phyloP scores from a whole-genome alignment of 1,140 invertebrate species.

The Scaptomyza montana region DNA sequence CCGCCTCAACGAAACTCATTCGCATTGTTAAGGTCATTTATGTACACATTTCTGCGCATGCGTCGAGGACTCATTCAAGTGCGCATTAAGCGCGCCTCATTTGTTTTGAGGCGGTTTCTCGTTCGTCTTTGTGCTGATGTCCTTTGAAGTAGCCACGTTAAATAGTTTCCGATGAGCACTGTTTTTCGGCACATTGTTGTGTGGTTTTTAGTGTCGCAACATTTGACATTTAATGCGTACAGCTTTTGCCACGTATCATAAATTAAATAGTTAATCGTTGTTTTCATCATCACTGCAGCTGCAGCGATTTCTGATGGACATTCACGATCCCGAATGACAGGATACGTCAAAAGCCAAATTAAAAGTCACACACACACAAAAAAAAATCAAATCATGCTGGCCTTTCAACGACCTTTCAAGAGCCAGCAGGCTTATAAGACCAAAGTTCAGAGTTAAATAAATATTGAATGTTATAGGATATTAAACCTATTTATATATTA shows the following conservation, averaged over 20 bases:
- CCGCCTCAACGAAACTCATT: neutral
- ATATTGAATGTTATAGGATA: no score
- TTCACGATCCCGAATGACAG: conserved; percentile 3
- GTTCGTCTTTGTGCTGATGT: conserved; percentile 25
- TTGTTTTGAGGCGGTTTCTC: conserved; percentile 26
- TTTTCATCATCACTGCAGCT: conserved; percentile 30
- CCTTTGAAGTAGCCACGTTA: conserved; percentile 46
- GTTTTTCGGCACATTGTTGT: conserved; percentile 34
- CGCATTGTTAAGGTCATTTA: conserved; percentile 28
- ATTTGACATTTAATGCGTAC: conserved; percentile 30
- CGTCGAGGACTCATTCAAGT: conserved; percentile 21
- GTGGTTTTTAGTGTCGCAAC: conserved; percentile 39
- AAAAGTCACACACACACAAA: conserved; percentile 32
- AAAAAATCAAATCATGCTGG: conserved; percentile 30
- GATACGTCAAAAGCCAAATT: conserved; percentile 17
- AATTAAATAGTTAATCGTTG: conserved; percentile 50
- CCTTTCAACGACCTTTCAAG: conserved; percentile 13
- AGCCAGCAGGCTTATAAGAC: conserved; percentile 15
- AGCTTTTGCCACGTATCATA: conserved; percentile 54
- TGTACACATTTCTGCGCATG: conserved; percentile 13
- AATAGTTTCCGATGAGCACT: conserved; percentile 33
- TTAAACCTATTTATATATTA: no score
- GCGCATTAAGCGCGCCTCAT: conserved; percentile 44
- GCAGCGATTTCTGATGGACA: conserved; percentile 22
- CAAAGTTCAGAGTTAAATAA: neutral